Base-by-base conservation (phyloP, 2,113 vertebrate species). In the Scomber japonicus region DNA sequence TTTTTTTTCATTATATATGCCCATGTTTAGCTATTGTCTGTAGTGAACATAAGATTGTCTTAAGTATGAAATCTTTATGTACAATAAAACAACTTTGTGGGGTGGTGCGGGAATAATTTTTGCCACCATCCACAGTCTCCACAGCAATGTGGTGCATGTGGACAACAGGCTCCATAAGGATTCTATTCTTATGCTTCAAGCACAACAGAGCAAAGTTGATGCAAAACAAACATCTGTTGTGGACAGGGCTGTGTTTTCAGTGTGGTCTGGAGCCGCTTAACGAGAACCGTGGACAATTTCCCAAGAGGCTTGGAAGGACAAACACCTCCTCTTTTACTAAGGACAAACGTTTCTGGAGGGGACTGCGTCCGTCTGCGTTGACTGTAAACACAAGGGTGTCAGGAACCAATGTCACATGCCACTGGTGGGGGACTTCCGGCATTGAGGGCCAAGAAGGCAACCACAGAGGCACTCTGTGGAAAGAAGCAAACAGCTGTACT, bases 201-300 rank as follows among this genome's bases (percentile, higher is more conserved):
- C 65, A 73, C 84, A 91, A 86, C 80, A 80, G 76, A 84, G 77
- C 80, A 87, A 83, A 92, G 83, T 88, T 71, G 53, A 88, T n/a
- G 70, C 75, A 89, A 94, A 93, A 93, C 93, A 94, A 95, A 94
- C 92, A 94, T 95, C 94, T 95, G 94, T 94, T 94, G 93, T 92
- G 91, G 89, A 94, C 83, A 82, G 80, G 78, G 78, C 87, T 84
- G 75, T 88, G 89, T 94, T 94, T 93, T 90, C 75, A 87, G 71
- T 90, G 93, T 88, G 94, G 95, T 93, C 91, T 88, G 88, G 88
- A 91, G 88, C 85, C 75, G 83, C 92, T 92, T 91, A 93, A 95
- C 85, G 13, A 89, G 89, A 81, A 78, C 68, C 75, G 79, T 80
- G 73, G 88, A 91, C 92, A 90, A 83, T 89, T 92, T 93, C 94